These are phyloP conservation scores for Pollicipes pollicipes DNA, from an alignment of 1,140 invertebrate genomes.

Conservation along the genomic window DNA sequence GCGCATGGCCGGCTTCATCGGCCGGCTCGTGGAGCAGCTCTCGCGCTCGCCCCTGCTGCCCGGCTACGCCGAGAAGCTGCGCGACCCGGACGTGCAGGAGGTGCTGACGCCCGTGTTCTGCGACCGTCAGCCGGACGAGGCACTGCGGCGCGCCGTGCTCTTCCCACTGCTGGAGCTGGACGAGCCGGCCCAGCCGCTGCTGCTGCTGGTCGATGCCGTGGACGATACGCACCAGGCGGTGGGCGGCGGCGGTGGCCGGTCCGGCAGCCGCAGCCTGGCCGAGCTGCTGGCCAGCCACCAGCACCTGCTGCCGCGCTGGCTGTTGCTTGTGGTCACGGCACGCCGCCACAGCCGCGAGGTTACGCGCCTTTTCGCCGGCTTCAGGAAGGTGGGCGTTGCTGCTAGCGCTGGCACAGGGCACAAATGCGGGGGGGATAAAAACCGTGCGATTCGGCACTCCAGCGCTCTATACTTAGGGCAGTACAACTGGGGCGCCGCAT, in stretches of 20 bases:
- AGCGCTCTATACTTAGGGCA: too few relatives aligned
- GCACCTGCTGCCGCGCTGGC: slow-evolving; percentile 81
- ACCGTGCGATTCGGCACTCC: too few relatives aligned
- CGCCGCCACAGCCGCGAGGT: slow-evolving; percentile 48
- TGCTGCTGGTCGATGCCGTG: slow-evolving; percentile 77
- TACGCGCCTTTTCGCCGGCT: slow-evolving; percentile 80
- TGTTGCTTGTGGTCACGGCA: slow-evolving; percentile 76
- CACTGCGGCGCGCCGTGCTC: slow-evolving; percentile 68
- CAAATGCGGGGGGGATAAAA: too few relatives aligned
- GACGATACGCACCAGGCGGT: slow-evolving; percentile 44
- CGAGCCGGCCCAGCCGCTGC: slow-evolving; percentile 56
- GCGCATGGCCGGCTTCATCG: slow-evolving; percentile 62
- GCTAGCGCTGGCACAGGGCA: too few relatives aligned
- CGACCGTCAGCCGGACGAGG: slow-evolving; percentile 62
- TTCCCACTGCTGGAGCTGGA: slow-evolving; percentile 61
- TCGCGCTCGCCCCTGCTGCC: slow-evolving; percentile 31
- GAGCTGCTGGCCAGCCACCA: slow-evolving; percentile 74
- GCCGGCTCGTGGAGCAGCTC: slow-evolving; percentile 49
- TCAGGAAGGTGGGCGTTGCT: too few relatives aligned
- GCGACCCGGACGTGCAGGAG: slow-evolving; percentile 41
- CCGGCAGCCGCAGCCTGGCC: slow-evolving; percentile 65
- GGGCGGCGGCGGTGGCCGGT: slow-evolving; percentile 23
- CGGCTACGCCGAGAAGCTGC: slow-evolving; percentile 60
- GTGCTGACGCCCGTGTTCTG: slow-evolving; percentile 20
- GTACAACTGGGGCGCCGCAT: too few relatives aligned